These are phyloP conservation scores for Spea bombifrons DNA, from an alignment of 2,113 vertebrate species.

Conservation along the genomic window DNA sequence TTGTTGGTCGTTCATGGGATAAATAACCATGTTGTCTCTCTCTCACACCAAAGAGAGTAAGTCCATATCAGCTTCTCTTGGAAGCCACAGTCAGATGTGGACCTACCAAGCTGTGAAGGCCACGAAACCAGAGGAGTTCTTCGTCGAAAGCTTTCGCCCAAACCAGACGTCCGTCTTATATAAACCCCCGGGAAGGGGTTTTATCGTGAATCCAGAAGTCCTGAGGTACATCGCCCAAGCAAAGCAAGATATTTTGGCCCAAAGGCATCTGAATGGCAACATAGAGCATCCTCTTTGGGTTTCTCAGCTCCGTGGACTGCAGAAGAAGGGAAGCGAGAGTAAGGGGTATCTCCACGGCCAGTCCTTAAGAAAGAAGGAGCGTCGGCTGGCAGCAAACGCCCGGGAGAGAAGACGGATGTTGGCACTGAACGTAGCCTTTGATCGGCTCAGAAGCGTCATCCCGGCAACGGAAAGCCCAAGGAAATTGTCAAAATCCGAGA, in stretches of 20 bases:
- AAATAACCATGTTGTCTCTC: not conserved
- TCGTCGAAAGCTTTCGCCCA: not conserved
- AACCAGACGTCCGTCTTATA: not conserved
- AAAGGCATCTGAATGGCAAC: not conserved
- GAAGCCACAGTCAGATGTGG: too few species aligned
- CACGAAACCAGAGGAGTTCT: not conserved
- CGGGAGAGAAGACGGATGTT: conserved; percentile 75
- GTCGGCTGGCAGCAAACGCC: conserved; percentile 75
- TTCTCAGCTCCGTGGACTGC: not conserved
- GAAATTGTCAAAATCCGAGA: conserved; percentile 78
- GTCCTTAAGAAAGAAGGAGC: conserved; percentile 55
- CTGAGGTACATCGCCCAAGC: not conserved
- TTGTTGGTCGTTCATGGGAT: not conserved
- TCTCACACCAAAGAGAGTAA: not conserved
- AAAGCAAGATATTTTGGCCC: too few species aligned
- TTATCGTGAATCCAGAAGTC: not conserved
- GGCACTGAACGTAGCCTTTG: conserved; percentile 75
- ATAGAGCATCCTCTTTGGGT: not conserved
- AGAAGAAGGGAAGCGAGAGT: conserved; percentile 51
- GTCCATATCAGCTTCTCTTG: not conserved
- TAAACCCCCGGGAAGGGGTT: not conserved
- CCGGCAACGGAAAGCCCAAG: conserved; percentile 69
- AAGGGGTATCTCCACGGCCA: conserved; percentile 51
- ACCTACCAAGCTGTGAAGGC: not conserved
- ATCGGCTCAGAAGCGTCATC: conserved; percentile 75